Evolutionary conservation across 2,113 vertebrate species (phyloP), one percentile per base, ranked within the genome.

Genomic region (Equus przewalskii): DNA sequence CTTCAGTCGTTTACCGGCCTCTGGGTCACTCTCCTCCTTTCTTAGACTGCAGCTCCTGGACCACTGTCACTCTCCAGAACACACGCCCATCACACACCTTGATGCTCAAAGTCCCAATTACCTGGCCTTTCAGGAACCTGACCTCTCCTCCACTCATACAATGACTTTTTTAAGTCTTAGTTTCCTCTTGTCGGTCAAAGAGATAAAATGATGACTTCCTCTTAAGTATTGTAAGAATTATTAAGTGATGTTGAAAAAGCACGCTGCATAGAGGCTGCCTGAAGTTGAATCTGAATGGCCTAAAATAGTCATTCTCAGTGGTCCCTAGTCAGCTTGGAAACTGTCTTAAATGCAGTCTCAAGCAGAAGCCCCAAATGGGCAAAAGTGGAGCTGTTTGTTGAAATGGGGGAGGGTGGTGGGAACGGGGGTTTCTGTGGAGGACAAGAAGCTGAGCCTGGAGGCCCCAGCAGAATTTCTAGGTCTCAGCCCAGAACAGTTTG

Each of bases 181-280:
- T 84, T 92, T 81, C 49, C 58, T 92, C 15, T 80, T 93, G 30
- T 78, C 51, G 33, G 64, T 94, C 75, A 94, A 89, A 36, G 64
- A 90, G 58, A 67, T 51, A 58, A 28, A 65, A 70, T 64, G 51
- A 91, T 84, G 58, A 92, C 64, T 75, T 95, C 51, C 19, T 87
- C 41, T 92, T 49, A 62, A 46, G 44, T 62, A 30, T 36, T 30
- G 0, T 69, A 82, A 79, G 90, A 83, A 92, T 83, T 91, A 78
- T n/a, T 90, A 83, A 87, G 26, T 46, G 44, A 94, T 92, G 26
- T 28, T 80, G n/a, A 90, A 91, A 92, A 88, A 65, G 5, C 4
- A 30, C 1, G 1, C 28, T 30, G 15, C 76, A 60, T 8, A 80
- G 67, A 95, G 64, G 9, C n/a, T 60, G n/a, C 65, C 70, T 49